These are phyloP conservation scores for Acanthosepion lycidas DNA, from an alignment of 2,888 invertebrate genomes.

Conservation along the genomic window DNA sequence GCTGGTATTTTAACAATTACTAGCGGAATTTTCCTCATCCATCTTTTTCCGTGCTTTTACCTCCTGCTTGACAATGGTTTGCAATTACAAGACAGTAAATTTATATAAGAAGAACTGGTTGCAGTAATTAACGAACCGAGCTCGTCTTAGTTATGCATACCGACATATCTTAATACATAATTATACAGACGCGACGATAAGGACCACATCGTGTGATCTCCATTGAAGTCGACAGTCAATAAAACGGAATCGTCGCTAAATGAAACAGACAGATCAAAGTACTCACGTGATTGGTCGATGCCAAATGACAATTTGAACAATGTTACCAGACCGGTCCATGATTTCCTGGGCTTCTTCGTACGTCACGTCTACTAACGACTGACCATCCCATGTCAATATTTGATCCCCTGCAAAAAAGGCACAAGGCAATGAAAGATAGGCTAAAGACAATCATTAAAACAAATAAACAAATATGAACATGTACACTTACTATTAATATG, in stretches of 20 bases:
- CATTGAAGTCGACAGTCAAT: neutral
- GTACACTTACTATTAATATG: no score
- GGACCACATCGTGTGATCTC: no score
- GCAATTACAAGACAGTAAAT: neutral
- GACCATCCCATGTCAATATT: slow-evolving; percentile 92
- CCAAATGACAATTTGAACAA: slow-evolving; percentile 86
- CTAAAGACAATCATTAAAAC: neutral
- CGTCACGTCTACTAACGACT: slow-evolving; percentile 90
- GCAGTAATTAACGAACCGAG: no score
- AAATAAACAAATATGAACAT: neutral
- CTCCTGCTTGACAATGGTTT: neutral
- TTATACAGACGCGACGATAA: no score
- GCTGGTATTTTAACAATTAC: no score
- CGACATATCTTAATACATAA: no score
- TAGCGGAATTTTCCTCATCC: no score
- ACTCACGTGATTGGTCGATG: slow-evolving; percentile 52
- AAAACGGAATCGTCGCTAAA: neutral
- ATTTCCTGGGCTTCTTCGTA: slow-evolving; percentile 94
- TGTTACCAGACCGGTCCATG: slow-evolving; percentile 89
- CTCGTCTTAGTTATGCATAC: no score
- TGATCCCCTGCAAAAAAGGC: slow-evolving; percentile 68
- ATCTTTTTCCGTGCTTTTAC: neutral
- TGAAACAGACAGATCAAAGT: neutral
- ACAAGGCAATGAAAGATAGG: neutral
- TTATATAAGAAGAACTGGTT: no score